phyloP scores from a whole-genome alignment of 2,113 vertebrate species.

The Tragelaphus scriptus region DNA sequence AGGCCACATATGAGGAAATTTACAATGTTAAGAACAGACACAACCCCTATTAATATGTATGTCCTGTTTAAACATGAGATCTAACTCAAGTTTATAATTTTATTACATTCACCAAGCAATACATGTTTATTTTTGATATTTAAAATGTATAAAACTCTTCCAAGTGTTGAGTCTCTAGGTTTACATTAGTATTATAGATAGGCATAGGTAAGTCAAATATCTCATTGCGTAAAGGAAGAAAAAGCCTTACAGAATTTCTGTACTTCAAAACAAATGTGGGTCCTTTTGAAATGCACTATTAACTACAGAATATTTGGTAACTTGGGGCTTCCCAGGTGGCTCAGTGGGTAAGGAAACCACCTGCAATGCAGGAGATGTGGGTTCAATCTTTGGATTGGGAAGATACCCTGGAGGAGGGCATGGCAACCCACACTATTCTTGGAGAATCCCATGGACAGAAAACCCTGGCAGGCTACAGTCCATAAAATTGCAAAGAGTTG shows the following conservation, averaged over 20 bases:
- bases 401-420: not conserved
- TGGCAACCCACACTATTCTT: not conserved
- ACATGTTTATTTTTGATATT: slow-evolving; percentile 74
- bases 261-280: slow-evolving; percentile 36
- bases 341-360: not conserved
- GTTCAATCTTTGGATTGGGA: not conserved
- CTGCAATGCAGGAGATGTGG: not conserved
- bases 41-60: slow-evolving; percentile 58
- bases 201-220: slow-evolving; percentile 37
- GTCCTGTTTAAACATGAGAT: slow-evolving; percentile 71
- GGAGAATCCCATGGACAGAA: not conserved
- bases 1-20: slow-evolving; percentile 73
- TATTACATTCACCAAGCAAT: slow-evolving; percentile 65
- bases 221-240: slow-evolving; percentile 3
- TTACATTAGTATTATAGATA: slow-evolving; percentile 47
- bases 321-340: not conserved
- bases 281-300: slow-evolving; percentile 41
- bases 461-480: not conserved
- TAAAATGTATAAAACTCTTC: slow-evolving; percentile 60
- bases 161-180: slow-evolving; percentile 44
- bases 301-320: not conserved
- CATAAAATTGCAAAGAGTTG: not conserved
- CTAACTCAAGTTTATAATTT: slow-evolving; percentile 61
- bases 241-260: slow-evolving; percentile 34
- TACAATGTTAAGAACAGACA: slow-evolving; percentile 70